Percentiles rank a stretch among this genome's conserved stretches.
Evolutionary conservation across 2,113 vertebrate genomes (phyloP).

Genomic region (Cyprinodon variegatus): DNA sequence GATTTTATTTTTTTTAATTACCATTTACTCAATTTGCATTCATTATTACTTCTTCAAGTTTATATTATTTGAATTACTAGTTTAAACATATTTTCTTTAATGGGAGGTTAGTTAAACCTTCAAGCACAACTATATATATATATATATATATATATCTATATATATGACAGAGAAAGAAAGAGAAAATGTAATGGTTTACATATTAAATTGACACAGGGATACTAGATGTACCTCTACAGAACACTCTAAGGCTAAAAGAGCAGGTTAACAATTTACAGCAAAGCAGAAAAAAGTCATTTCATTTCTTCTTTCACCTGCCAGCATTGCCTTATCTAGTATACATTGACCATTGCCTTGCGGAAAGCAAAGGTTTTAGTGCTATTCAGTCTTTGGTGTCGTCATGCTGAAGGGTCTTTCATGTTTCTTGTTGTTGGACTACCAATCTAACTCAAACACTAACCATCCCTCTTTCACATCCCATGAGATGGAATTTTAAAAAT

Average conservation of each 20-base stretch:
- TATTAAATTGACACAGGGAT: background rate
- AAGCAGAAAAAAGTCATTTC: slow-evolving; percentile 1
- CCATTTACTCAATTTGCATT: too few species aligned
- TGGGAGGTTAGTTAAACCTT: too few species aligned
- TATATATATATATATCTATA: too few species aligned
- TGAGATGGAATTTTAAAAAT: slow-evolving; percentile 81
- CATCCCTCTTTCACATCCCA: slow-evolving; percentile 46
- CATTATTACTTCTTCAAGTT: too few species aligned
- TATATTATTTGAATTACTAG: too few species aligned
- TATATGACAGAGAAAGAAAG: too few species aligned
- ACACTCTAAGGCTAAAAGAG: slow-evolving; percentile 3
- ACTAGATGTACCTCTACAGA: background rate
- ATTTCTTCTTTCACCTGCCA: slow-evolving; percentile 4
- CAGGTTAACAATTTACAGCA: slow-evolving; percentile 2
- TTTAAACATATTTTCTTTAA: too few species aligned
- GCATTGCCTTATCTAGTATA: background rate
- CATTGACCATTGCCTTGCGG: slow-evolving; percentile 12
- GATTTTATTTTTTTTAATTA: too few species aligned
- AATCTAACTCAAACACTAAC: slow-evolving; percentile 52
- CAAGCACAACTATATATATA: too few species aligned
- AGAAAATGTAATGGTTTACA: background rate
- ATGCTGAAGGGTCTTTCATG: slow-evolving; percentile 46
- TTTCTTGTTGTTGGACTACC: slow-evolving; percentile 56
- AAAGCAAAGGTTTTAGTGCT: slow-evolving; percentile 28
- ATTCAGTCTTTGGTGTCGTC: slow-evolving; percentile 43